Percentiles rank a stretch among this genome's conserved stretches.
Evolutionary conservation across 2,113 vertebrate species (phyloP).

Genomic region (Orycteropus afer): DNA sequence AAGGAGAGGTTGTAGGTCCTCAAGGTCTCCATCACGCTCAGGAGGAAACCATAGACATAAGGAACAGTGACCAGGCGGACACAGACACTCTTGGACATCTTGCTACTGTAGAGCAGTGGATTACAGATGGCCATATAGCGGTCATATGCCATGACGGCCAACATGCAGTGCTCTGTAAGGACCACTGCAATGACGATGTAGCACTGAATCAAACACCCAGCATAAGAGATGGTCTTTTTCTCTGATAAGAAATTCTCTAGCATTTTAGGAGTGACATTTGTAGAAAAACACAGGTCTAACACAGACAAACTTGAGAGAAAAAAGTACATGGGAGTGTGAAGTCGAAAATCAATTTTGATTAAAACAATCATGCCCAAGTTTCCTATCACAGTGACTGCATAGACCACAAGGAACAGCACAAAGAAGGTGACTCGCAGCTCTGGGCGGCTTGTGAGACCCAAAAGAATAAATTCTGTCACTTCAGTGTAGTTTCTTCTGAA

Average conservation of each 20-base stretch:
- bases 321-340: slow-evolving; percentile 45
- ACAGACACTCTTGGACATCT: slow-evolving; percentile 25
- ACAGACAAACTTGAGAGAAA: slow-evolving; percentile 43
- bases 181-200: not conserved
- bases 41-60: not conserved
- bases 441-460: not conserved
- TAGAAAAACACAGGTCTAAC: slow-evolving; percentile 53
- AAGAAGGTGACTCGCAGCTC: slow-evolving; percentile 55
- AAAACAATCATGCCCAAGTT: slow-evolving; percentile 50
- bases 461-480: slow-evolving; percentile 63
- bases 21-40: slow-evolving; percentile 35
- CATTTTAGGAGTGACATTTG: slow-evolving; percentile 49
- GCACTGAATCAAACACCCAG: slow-evolving; percentile 2
- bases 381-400: slow-evolving; percentile 10
- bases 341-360: slow-evolving; percentile 23
- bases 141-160: slow-evolving; percentile 65
- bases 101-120: slow-evolving; percentile 45
- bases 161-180: slow-evolving; percentile 64
- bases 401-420: slow-evolving; percentile 11
- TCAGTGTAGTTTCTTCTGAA: not conserved
- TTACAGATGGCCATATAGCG: slow-evolving; percentile 56
- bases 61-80: slow-evolving; percentile 40
- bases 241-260: slow-evolving; percentile 37
- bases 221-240: not conserved
- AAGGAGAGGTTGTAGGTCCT: slow-evolving; percentile 50